These are phyloP conservation scores for Acropora yongei DNA, from an alignment of 64 coral and sea anemone species.

Conservation along the genomic window DNA sequence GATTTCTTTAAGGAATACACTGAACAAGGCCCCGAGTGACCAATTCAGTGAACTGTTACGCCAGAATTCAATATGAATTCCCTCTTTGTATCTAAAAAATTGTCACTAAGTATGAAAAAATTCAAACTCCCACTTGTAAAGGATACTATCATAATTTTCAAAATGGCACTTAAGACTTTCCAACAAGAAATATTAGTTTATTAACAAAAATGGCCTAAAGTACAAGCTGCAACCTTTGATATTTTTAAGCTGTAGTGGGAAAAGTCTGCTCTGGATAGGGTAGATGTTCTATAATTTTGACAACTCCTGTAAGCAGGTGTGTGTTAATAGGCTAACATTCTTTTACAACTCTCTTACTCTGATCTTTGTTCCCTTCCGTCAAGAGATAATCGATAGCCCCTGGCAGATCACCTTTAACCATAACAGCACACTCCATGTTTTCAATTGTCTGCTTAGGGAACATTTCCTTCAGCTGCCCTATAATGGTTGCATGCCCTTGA, in stretches of 20 bases:
- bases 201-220: constrained; percentile 2
- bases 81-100: constrained; percentile 16
- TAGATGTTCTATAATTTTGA: constrained; percentile 17
- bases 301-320: constrained; percentile 10
- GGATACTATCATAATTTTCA: constrained; percentile 16
- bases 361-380: constrained; percentile 13
- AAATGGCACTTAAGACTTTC: constrained; percentile 3
- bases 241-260: constrained; percentile 2
- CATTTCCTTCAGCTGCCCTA: constrained; percentile 14
- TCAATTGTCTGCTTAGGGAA: background rate
- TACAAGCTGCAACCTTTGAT: constrained; percentile 6
- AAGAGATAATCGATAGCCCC: constrained; percentile 8
- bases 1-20: constrained; percentile 20
- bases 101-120: constrained; percentile 20
- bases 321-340: background rate
- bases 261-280: constrained; percentile 18
- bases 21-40: constrained; percentile 14
- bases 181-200: constrained; percentile 12
- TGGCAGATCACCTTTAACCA: constrained; percentile 18
- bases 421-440: background rate
- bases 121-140: constrained; percentile 18
- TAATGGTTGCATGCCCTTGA: constrained; percentile 6
- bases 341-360: constrained; percentile 23
- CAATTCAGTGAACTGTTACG: constrained; percentile 15
- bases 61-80: constrained; percentile 18